phyloP scores from a whole-genome alignment of 2,888 invertebrate species.

The Schizotus pectinicornis region DNA sequence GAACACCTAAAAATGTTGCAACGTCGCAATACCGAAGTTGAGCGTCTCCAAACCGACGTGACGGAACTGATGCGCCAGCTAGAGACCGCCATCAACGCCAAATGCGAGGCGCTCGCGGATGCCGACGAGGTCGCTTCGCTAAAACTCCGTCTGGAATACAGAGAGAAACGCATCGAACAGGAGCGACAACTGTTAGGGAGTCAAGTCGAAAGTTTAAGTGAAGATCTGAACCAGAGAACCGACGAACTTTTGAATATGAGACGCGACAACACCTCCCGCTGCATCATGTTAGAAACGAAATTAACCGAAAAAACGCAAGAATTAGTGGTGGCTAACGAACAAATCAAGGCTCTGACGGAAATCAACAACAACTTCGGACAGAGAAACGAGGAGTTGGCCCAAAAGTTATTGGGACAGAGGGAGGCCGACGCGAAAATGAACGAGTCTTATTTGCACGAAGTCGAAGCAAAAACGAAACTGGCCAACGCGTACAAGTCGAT shows the following conservation, averaged over 20 bases:
- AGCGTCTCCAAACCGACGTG: slow-evolving; percentile 73
- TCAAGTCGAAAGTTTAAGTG: slow-evolving; percentile 78
- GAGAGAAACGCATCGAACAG: slow-evolving; percentile 84
- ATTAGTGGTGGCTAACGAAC: slow-evolving; percentile 72
- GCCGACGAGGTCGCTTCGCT: slow-evolving; percentile 82
- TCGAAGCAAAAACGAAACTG: slow-evolving; percentile 84
- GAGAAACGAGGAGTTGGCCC: slow-evolving; percentile 72
- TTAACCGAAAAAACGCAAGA: slow-evolving; percentile 82
- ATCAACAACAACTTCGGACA: slow-evolving; percentile 70
- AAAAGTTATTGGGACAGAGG: slow-evolving; percentile 75
- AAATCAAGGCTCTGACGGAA: slow-evolving; percentile 72
- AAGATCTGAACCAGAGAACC: slow-evolving; percentile 79
- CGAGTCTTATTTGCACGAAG: slow-evolving; percentile 80
- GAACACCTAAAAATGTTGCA: slow-evolving; percentile 74
- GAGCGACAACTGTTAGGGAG: slow-evolving; percentile 78
- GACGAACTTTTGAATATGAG: slow-evolving; percentile 79
- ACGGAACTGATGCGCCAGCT: slow-evolving; percentile 75
- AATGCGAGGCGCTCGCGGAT: slow-evolving; percentile 82
- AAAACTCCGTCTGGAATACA: slow-evolving; percentile 78
- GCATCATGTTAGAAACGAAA: slow-evolving; percentile 75
- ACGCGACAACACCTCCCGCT: slow-evolving; percentile 72
- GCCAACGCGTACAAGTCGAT: slow-evolving; percentile 84
- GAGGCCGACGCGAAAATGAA: slow-evolving; percentile 64
- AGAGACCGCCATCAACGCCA: slow-evolving; percentile 75
- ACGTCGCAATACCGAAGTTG: slow-evolving; percentile 74